Base-by-base conservation (phyloP, 2,113 vertebrate species). In the Rattus norvegicus region DNA sequence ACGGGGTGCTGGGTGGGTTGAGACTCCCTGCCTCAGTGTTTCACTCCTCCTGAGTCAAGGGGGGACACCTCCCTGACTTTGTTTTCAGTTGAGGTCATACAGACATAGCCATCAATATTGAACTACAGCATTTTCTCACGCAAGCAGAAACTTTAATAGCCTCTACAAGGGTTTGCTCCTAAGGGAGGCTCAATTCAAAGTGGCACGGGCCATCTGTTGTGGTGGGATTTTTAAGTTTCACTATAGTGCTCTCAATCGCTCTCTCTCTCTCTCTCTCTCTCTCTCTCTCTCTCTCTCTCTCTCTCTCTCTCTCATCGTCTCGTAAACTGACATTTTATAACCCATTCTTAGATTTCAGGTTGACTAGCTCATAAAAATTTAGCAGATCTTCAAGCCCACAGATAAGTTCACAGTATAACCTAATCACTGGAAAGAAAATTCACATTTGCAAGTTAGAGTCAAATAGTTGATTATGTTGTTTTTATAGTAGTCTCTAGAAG, bases 141-240 rank as follows among this genome's bases (percentile, higher is more conserved):
- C 63, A 95, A 96, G 97, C 56, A 12, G n/a, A 91, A 93, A 49
- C 80, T 97, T 97, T 96, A 89, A 96, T 95, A 95, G 90, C 90
- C 63, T 97, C 52, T 63, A 95, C 22, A 73, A 95, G 92, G 94
- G 52, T 92, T 97, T 93, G 79, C 9, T 97, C 94, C 11, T 65
- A 88, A 65, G 96, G 92, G 73, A 97, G 92, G 77, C 67, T 97
- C 86, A 93, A 88, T 94, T 95, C 0, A 7, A 97, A 97, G 97
- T 97, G 97, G 96, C 96, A 97, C 90, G 89, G 96, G 90, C 95
- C 97, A 97, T 97, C 96, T 90, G 77, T 95, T 22, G 59, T 83
- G 63, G 81, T 95, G 96, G 0, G 22, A 92, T 90, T 98, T 90
- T 97, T 96, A 69, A 26, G 80, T 0, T 97, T 47, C 0, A 0